phyloP scores from a whole-genome alignment of 2,113 vertebrate species.

The Trachemys scripta region DNA sequence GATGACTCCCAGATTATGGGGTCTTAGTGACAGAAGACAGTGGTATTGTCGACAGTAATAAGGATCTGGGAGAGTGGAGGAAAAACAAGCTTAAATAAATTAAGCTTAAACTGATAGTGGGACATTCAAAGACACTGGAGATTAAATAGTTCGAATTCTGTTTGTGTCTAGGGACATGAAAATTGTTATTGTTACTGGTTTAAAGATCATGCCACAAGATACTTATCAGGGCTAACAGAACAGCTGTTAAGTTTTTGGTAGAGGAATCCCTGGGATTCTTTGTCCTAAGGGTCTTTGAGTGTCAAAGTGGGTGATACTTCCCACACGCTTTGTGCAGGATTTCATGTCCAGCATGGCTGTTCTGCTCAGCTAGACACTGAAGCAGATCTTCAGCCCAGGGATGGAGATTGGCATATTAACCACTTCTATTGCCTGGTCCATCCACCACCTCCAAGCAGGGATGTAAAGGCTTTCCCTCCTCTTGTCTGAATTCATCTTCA shows the following conservation, averaged over 20 bases:
- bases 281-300: background rate
- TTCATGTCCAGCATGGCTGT: background rate
- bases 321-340: background rate
- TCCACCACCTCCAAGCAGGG: background rate
- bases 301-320: background rate
- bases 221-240: background rate
- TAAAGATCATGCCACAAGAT: background rate
- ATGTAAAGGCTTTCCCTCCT: background rate
- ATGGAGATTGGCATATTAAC: background rate
- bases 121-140: background rate
- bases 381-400: background rate
- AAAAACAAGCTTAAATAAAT: background rate
- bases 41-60: no score
- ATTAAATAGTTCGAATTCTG: background rate
- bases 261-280: background rate
- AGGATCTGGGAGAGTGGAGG: background rate
- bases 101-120: background rate
- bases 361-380: background rate
- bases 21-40: no score
- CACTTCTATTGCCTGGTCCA: background rate
- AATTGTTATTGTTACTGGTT: background rate
- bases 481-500: background rate
- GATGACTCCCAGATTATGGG: no score
- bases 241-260: background rate
- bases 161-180: background rate